Evolutionary conservation across 2,888 invertebrate genomes (phyloP).

Genomic region (Harpalus rufipes): DNA sequence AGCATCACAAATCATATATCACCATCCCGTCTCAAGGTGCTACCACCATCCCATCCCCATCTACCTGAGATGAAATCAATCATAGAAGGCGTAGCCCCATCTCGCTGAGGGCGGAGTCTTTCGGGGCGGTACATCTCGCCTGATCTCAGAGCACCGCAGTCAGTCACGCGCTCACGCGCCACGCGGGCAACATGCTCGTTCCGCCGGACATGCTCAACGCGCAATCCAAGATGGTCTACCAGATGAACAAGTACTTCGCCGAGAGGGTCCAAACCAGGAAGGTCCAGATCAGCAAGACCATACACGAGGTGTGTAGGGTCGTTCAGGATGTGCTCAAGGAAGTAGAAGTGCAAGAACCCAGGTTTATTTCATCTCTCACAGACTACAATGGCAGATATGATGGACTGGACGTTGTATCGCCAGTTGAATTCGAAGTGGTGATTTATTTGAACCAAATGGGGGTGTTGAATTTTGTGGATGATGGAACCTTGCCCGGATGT

Average conservation of each 20-base stretch:
- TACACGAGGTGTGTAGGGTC: slow-evolving; percentile 93
- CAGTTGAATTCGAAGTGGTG: slow-evolving; percentile 95
- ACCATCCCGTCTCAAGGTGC: not conserved
- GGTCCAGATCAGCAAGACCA: slow-evolving; percentile 91
- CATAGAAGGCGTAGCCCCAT: slow-evolving; percentile 30
- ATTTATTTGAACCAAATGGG: slow-evolving; percentile 98
- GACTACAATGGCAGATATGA: slow-evolving; percentile 94
- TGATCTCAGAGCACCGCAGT: slow-evolving; percentile 39
- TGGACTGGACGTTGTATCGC: slow-evolving; percentile 95
- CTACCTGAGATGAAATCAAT: not conserved
- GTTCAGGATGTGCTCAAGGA: slow-evolving; percentile 97
- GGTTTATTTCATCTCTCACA: slow-evolving; percentile 94
- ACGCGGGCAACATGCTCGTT: slow-evolving; percentile 84
- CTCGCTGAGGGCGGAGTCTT: slow-evolving; percentile 12
- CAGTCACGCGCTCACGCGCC: slow-evolving; percentile 42
- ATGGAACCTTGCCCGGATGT: slow-evolving; percentile 95
- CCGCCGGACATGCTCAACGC: slow-evolving; percentile 96
- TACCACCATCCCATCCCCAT: slow-evolving; percentile 35
- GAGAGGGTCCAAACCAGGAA: slow-evolving; percentile 93
- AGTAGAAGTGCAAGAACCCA: slow-evolving; percentile 95
- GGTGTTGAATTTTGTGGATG: slow-evolving; percentile 97
- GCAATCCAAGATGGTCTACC: slow-evolving; percentile 96
- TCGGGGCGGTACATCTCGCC: slow-evolving; percentile 40
- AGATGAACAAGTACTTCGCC: slow-evolving; percentile 95
- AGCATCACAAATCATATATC: not conserved